phyloP scores from a whole-genome alignment of 1,140 invertebrate species.

The silkworm (Bombyx mori) region ASM3026992v2 NC_085116.1:17698501-17699000 shows the following conservation, averaged over 20 bases:
- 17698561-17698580: constrained; percentile 26
- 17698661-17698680: neutral
- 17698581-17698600: constrained; percentile 5
- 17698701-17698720: constrained; percentile 7
- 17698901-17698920: constrained; percentile 15
- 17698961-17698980: constrained; percentile 5
- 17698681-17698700: constrained; percentile 8
- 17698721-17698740: constrained; percentile 2
- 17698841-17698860: neutral
- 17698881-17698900: constrained; percentile 20
- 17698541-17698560: constrained; percentile 11
- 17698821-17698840: neutral
- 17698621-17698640: constrained; percentile 9
- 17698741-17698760: constrained; percentile 1
- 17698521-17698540: constrained; percentile 21
- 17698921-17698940: constrained; percentile 13
- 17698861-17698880: neutral
- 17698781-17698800: constrained; percentile 11
- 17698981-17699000: neutral
- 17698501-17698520: constrained; percentile 17
- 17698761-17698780: neutral
- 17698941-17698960: constrained; percentile 9
- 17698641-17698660: constrained; percentile 2
- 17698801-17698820: constrained; percentile 10
- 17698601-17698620: constrained; percentile 7